Base-by-base conservation (phyloP, 1,140 invertebrate genomes). In the Bombus pyrosoma region DNA sequence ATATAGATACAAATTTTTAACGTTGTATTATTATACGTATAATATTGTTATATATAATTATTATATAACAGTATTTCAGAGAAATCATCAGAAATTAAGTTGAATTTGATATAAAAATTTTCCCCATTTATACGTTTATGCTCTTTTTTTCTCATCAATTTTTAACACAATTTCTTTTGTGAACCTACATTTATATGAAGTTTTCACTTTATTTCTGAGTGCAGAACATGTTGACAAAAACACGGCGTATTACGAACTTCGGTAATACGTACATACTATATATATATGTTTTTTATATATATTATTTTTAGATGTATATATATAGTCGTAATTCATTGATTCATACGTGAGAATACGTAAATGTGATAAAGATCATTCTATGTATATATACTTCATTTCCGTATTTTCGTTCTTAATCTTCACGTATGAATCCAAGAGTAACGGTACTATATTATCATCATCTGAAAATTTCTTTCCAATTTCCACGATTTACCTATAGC, bases 391-490 rank as follows among this genome's bases (percentile, higher is more conserved):
- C 18, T 34, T 68, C n/a, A 4, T 12, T 62, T 28, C 28, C 9
- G 3, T n/a, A 62, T 28, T 39, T 69, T 39, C 18, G 10, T 13
- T 39, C 12, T 28, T 28, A 12, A 62, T n/a, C 59, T 77, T 15
- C 77, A 88, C 77, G 57, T 81, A 73, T 74, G 66, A 88, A 87
- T 85, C 75, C 18, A 37, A 53, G 37, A 22, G 4, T 41, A 73
- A 53, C 22, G 25, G 12, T 10, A 25, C 18, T 37, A 86, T 10
- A 39, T 59, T 22, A 62, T 89, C 77, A 62, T 89, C 77, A 81
- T 18, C 87, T 37, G 77, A 76, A 87, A 74, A 28, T 76, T 28
- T 66, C 41, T 6, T 43, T 13, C 18, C 18, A 82, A 72, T 59
- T n/a, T 59, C 57, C 72, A 79, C n/a, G 25, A 34, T 39, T 79